These are phyloP conservation scores for Podarcis cretensis DNA, from an alignment of 2,113 vertebrate species.

Conservation along the genomic window DNA sequence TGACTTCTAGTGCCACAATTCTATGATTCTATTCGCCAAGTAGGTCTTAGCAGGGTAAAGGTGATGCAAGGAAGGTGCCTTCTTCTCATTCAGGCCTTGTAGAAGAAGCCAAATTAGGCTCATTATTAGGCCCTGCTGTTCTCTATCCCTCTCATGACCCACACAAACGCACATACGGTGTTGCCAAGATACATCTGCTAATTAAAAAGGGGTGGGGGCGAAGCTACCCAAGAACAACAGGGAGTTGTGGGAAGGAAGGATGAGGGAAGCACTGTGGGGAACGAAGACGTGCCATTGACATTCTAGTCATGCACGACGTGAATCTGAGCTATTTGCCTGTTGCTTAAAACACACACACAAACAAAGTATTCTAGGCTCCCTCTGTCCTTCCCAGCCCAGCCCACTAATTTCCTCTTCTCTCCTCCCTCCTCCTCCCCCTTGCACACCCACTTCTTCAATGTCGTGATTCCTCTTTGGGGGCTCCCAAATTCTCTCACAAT, in stretches of 20 bases:
- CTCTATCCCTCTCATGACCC: background rate
- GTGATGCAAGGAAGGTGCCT: background rate
- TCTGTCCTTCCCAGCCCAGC: background rate
- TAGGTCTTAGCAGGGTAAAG: background rate
- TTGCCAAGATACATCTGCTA: background rate
- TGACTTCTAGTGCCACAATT: no score
- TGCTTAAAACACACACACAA: slow-evolving; percentile 55
- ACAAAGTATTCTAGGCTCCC: slow-evolving; percentile 45
- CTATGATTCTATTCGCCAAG: no score
- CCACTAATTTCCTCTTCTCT: no score
- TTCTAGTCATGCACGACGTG: slow-evolving; percentile 39
- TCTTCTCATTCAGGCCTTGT: background rate
- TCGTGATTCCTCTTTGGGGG: fast-evolving
- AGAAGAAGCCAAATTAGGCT: background rate
- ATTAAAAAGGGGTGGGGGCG: background rate
- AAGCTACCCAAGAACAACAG: background rate
- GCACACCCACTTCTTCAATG: background rate
- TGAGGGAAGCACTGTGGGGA: background rate
- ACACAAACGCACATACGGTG: fast-evolving
- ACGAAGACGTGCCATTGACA: slow-evolving; percentile 41
- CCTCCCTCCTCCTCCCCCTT: no score
- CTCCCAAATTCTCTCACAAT: background rate
- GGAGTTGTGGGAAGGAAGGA: background rate
- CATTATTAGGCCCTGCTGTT: fast-evolving
- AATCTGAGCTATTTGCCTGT: slow-evolving; percentile 64